Evolutionary conservation across 2,797 vertebrate species (phyloP), one percentile per base, ranked within the genome.

Genomic region (Serranus cabrilla): DNA sequence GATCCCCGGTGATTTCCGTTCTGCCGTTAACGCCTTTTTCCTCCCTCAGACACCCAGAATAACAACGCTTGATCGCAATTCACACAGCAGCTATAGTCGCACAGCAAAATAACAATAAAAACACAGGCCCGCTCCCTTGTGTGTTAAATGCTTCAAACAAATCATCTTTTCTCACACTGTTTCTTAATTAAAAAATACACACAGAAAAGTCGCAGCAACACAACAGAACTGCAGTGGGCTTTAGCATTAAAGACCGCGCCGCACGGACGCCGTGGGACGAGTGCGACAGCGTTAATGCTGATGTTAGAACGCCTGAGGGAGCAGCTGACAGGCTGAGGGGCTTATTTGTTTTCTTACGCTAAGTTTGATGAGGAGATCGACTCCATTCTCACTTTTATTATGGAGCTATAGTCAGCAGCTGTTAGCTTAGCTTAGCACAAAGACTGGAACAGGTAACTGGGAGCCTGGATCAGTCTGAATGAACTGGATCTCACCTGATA

Each of bases 111-210:
- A 76, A 74, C 67, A 74, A 80, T 68, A 78, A 78, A 56, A 82
- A 50, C 71, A 76, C 43, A 23, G 66, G 51, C 46, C 2, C 0
- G 70, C 31, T 80, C 73, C 56, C 81, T 23, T 1, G 47, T 20
- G 78, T 57, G 74, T 42, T 23, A 20, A 52, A 39, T 0, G 55
- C 83, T 58, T 80, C 74, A 65, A 78, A 78, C 77, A 76, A 80
- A 84, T 74, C 63, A 69, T 65, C 71, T 49, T 37, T 64, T 69
- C 79, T 70, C 47, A 20, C 74, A 45, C 27, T 5, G 74, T 52
- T 83, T 83, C 75, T 83, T 82, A 78, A 86, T 86, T 70, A 76
- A 81, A 78, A 79, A 63, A 67, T 2, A 23, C 50, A 46, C 59
- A 58, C 7, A 12, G n/a, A 49, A 34, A 63, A 14, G 43, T n/a